These are phyloP conservation scores for Portevinia maculata DNA, from an alignment of 2,888 invertebrate species.

Conservation along the genomic window DNA sequence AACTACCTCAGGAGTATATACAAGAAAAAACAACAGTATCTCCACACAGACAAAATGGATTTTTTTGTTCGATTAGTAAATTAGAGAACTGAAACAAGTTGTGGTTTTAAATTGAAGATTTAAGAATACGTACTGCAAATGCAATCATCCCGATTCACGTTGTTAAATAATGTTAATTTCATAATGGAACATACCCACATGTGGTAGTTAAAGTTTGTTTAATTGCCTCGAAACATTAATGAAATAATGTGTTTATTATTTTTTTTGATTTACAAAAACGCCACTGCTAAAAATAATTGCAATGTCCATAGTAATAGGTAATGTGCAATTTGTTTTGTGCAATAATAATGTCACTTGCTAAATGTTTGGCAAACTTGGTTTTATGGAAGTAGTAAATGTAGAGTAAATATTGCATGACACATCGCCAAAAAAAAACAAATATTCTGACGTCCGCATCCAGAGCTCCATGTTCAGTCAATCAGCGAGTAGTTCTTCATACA, in stretches of 20 bases:
- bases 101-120: constrained; percentile 10
- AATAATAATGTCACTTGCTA: too few species aligned
- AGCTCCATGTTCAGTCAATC: too few species aligned
- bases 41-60: constrained; percentile 18
- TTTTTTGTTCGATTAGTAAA: constrained; percentile 12
- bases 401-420: too few species aligned
- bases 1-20: constrained; percentile 81
- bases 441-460: too few species aligned
- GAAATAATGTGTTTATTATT: not conserved
- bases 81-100: constrained; percentile 22
- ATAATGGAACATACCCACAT: constrained; percentile 13
- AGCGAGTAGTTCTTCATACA: too few species aligned
- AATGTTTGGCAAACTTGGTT: too few species aligned
- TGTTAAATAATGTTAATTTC: constrained; percentile 17
- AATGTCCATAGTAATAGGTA: not conserved
- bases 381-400: too few species aligned
- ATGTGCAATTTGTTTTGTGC: too few species aligned
- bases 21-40: constrained; percentile 20
- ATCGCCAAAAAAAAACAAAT: not conserved
- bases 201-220: too few species aligned
- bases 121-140: constrained; percentile 9
- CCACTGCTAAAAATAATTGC: not conserved
- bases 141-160: constrained; percentile 14
- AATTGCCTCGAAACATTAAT: not conserved
- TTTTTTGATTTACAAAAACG: not conserved